phyloP scores from a whole-genome alignment of 2,888 invertebrate genomes.

The Cactoblastis cactorum region DNA sequence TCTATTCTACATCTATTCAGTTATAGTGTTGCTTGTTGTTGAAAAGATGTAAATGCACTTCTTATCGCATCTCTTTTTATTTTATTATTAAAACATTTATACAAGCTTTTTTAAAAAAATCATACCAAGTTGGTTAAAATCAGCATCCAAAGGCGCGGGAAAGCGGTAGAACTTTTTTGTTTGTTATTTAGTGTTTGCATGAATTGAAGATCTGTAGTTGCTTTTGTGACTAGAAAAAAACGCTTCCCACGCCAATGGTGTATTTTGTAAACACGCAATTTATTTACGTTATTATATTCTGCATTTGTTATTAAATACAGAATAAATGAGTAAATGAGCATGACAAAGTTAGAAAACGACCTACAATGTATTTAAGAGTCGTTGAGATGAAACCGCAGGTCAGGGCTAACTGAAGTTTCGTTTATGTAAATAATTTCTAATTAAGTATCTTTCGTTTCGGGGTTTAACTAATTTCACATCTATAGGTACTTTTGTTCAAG shows the following conservation, averaged over 20 bases:
- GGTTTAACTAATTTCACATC: not conserved
- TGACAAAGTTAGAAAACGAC: not conserved
- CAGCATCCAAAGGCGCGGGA: not conserved
- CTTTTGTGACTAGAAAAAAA: too few relatives aligned
- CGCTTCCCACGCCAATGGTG: too few relatives aligned
- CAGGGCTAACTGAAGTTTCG: not conserved
- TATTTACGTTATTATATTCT: too few relatives aligned
- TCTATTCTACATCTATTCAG: too few relatives aligned
- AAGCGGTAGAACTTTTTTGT: not conserved
- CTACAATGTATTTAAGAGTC: not conserved
- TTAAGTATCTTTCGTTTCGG: not conserved
- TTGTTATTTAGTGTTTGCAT: not conserved
- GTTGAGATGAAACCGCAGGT: not conserved
- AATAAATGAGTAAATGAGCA: not conserved
- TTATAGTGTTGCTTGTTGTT: too few relatives aligned
- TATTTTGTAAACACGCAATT: not conserved
- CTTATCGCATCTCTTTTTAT: too few relatives aligned
- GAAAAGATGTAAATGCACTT: too few relatives aligned
- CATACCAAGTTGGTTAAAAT: not conserved
- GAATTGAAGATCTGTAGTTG: not conserved
- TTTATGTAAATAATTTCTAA: constrained; percentile 3
- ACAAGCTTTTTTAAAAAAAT: not conserved
- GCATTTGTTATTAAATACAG: not conserved
- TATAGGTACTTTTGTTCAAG: too few relatives aligned
- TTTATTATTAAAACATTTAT: too few relatives aligned